Percentiles rank a stretch among this genome's conserved stretches.
Conservation (phyloP, 2,888 invertebrate genomes). For the Tanytarsus gracilentus region DNA sequence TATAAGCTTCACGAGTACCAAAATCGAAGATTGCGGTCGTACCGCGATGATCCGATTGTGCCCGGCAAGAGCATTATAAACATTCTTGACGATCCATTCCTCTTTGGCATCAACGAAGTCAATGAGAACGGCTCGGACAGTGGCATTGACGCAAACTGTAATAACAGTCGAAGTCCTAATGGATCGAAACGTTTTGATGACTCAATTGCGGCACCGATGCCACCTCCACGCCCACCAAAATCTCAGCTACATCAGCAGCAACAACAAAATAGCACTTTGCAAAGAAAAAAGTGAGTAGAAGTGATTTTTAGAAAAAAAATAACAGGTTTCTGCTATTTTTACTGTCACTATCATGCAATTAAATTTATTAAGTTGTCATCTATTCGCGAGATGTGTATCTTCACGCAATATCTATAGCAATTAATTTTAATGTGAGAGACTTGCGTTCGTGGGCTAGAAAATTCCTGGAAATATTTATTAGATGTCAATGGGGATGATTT, state of each 20-base stretch:
- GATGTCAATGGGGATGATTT: no score
- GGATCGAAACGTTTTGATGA: constrained; percentile 17
- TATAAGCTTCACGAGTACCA: constrained; percentile 19
- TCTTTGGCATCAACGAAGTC: constrained; percentile 27
- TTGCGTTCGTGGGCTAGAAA: no score
- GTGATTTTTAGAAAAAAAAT: not conserved
- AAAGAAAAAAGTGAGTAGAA: constrained; percentile 24
- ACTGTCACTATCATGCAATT: not conserved
- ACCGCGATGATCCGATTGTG: constrained; percentile 17
- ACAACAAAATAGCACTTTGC: not conserved
- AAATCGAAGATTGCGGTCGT: constrained; percentile 3
- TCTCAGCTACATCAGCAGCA: no score
- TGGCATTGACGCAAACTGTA: constrained; percentile 24
- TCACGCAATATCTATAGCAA: no score
- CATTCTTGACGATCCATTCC: constrained; percentile 27
- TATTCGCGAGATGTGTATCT: not conserved
- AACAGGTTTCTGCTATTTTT: no score
- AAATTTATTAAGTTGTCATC: no score
- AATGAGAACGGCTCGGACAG: constrained; percentile 26
- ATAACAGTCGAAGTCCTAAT: constrained; percentile 9
- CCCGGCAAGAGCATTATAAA: constrained; percentile 23
- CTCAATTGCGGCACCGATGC: not conserved
- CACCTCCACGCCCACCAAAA: constrained; percentile 26
- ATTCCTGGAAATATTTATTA: no score
- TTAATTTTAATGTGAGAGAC: no score